Percentiles rank a stretch among this genome's conserved stretches.
Conservation (phyloP, 2,888 invertebrate genomes). For the Hypena proboscidalis region DNA sequence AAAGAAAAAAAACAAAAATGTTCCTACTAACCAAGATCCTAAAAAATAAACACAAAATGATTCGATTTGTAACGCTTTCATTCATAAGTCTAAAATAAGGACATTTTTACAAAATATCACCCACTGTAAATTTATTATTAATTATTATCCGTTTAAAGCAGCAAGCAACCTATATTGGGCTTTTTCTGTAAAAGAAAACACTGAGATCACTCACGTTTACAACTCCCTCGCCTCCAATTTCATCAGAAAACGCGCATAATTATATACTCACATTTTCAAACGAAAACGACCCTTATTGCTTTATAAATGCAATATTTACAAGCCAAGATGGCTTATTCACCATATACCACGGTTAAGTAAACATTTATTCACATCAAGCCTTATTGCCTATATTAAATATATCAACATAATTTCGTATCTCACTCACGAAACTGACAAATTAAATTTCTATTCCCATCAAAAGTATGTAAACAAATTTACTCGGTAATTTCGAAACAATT, state of each 20-base stretch:
- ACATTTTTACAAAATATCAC: no score
- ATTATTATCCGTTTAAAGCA: no score
- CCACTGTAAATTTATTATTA: no score
- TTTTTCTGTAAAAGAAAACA: no score
- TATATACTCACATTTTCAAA: background rate
- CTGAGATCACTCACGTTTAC: no score
- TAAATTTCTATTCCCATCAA: conserved; percentile 36
- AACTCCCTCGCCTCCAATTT: background rate
- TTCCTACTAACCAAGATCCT: no score
- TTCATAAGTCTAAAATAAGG: no score
- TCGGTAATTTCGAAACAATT: conserved; percentile 47
- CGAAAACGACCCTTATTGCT: conserved; percentile 1
- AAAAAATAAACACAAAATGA: no score
- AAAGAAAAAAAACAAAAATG: no score
- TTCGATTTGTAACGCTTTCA: no score
- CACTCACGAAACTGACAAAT: conserved; percentile 27
- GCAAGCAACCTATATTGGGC: no score
- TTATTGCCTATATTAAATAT: conserved; percentile 20
- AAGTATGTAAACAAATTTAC: conserved; percentile 38
- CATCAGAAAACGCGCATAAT: background rate
- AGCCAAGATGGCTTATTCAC: background rate
- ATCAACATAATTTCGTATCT: conserved; percentile 11
- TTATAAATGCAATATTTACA: conserved; percentile 1
- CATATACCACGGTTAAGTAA: conserved; percentile 3
- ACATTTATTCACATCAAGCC: conserved; percentile 11